These are phyloP conservation scores for Autographa pulchrina DNA, from an alignment of 2,888 invertebrate species.

Conservation along the genomic window DNA sequence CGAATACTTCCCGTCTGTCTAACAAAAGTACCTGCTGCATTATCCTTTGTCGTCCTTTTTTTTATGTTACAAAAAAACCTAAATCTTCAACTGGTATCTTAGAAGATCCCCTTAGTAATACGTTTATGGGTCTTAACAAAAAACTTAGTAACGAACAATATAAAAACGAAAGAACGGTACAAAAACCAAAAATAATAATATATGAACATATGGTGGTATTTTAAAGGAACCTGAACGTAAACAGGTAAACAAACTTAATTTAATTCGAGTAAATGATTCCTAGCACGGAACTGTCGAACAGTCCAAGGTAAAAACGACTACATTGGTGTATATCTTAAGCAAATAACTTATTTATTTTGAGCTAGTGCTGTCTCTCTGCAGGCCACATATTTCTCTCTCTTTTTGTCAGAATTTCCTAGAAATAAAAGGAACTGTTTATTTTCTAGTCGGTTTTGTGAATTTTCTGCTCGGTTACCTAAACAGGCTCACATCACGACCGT, in stretches of 20 bases:
- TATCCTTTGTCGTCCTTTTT: constrained; percentile 40
- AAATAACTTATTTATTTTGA: not conserved
- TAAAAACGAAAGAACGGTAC: not conserved
- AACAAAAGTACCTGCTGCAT: constrained; percentile 1
- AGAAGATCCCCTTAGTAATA: constrained; percentile 8
- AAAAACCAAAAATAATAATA: not conserved
- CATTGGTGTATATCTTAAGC: too few relatives aligned
- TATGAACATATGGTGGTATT: not conserved
- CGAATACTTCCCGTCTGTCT: not conserved
- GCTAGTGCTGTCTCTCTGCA: not conserved
- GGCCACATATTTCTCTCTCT: constrained; percentile 5
- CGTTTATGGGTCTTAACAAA: constrained; percentile 23
- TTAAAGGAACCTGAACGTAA: too few relatives aligned
- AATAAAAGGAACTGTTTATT: constrained; percentile 30
- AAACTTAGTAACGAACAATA: not conserved
- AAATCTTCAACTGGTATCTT: constrained; percentile 12
- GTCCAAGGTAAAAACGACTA: too few relatives aligned
- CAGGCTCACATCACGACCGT: constrained; percentile 40
- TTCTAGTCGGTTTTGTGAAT: constrained; percentile 44
- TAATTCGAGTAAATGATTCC: too few relatives aligned
- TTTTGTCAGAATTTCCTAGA: constrained; percentile 13
- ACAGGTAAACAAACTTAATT: too few relatives aligned
- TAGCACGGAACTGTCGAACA: not conserved
- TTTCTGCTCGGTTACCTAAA: constrained; percentile 54
- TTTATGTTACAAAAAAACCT: constrained; percentile 22